Percentiles rank a stretch among this genome's conserved stretches.
These are phyloP conservation scores for Halichoerus grypus DNA, from an alignment of 2,113 vertebrate genomes.

Conservation along the genomic window DNA sequence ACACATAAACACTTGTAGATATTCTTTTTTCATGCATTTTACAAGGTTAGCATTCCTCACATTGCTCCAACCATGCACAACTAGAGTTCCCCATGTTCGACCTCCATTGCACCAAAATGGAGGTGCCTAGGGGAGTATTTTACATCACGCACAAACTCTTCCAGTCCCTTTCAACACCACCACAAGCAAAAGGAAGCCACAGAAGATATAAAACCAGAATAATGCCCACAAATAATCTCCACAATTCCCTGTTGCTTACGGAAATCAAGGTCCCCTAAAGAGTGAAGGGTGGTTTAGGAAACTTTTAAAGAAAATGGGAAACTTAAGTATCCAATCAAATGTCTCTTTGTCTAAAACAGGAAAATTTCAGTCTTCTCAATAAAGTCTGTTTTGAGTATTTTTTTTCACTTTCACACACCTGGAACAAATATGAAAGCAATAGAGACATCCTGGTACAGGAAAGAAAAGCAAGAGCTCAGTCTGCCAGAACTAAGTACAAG, in stretches of 20 bases:
- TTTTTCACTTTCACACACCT: background rate
- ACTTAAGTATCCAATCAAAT: background rate
- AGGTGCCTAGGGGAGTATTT: background rate
- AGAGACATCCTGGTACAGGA: background rate
- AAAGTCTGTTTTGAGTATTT: background rate
- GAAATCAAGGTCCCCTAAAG: background rate
- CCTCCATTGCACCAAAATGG: background rate
- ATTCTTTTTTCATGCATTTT: background rate
- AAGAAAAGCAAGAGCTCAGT: background rate
- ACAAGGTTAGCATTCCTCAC: background rate
- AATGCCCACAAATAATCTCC: background rate
- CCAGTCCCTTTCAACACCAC: background rate
- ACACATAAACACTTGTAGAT: background rate
- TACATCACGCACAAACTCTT: background rate
- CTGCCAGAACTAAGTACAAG: background rate
- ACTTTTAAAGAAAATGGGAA: background rate
- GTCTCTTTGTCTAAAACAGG: background rate
- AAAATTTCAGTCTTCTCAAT: constrained; percentile 12
- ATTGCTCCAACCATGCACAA: background rate
- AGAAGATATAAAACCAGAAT: background rate
- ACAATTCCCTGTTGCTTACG: background rate
- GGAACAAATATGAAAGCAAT: background rate
- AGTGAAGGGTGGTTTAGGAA: background rate
- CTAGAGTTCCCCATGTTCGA: background rate
- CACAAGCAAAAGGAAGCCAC: background rate